Base-by-base conservation (phyloP, 2,113 vertebrate species). In the Clupea harengus region DNA sequence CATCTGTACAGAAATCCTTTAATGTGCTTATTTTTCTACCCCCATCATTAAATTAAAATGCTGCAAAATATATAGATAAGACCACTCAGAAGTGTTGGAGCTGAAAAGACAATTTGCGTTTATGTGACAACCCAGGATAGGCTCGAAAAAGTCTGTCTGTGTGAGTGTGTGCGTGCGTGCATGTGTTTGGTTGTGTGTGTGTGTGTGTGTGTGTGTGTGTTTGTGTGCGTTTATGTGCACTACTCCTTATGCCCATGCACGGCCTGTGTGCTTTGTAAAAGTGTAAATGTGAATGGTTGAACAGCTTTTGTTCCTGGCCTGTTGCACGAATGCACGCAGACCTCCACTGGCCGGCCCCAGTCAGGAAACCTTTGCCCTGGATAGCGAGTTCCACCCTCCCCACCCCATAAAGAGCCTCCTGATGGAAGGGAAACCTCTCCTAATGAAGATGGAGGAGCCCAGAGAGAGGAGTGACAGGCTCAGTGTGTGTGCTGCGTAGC, bases 1-100 rank as follows among this genome's bases (percentile, higher is more conserved):
- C 45, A 87, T 87, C 67, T 85, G 47, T 44, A 81, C 49, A 44
- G 45, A 88, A 89, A 85, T 45, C 46, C 81, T 87, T 39, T 75
- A 39, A 75, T 13, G 28, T 32, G 7, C 22, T 75, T 1, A 39
- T 28, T 75, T 39, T 75, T 75, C 87, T 75, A 32, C 81, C 82
- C 49, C 45, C 52, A 15, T 28, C 25, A 52, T 86, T 84, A 39
- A 78, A 84, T 84, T 82, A 88, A 47, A 85, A 85, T 32, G 57
- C 90, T 84, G 75, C 86, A 78, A 87, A 89, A 88, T 0, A 89
- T 89, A 90, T 90, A 85, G 81, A 82, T 88, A 82, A 64, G 83
- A 75, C 10, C 28, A 32, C 32, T 84, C n/a, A 83, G 64, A 49
- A 25, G 54, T 46, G 44, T 47, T 83, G 25, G 45, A 17, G 15